These are phyloP conservation scores for Sinelater perroti DNA, from an alignment of 2,888 invertebrate genomes.

Conservation along the genomic window DNA sequence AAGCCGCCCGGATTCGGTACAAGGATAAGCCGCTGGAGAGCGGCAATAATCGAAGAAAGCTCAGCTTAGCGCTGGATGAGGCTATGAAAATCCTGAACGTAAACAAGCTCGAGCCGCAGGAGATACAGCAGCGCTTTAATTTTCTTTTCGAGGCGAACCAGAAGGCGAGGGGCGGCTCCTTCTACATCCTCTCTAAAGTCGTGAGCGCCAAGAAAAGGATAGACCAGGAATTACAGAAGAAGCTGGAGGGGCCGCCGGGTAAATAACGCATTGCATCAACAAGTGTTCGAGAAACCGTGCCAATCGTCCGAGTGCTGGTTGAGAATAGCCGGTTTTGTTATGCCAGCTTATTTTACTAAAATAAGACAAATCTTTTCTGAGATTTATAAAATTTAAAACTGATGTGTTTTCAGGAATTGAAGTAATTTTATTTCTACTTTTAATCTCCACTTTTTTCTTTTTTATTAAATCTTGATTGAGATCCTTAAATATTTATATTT, in stretches of 20 bases:
- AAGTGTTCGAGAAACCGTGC: too few relatives aligned
- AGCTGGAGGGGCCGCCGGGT: neutral
- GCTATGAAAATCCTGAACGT: conserved; percentile 92
- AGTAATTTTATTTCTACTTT: too few relatives aligned
- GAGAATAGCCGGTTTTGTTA: too few relatives aligned
- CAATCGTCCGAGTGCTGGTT: too few relatives aligned
- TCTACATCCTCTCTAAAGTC: conserved; percentile 96
- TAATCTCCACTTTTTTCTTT: too few relatives aligned
- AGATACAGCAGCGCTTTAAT: conserved; percentile 78
- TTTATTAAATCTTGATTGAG: too few relatives aligned
- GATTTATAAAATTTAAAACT: too few relatives aligned
- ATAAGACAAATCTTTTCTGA: too few relatives aligned
- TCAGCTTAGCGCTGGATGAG: conserved; percentile 64
- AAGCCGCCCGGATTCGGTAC: conserved; percentile 69
- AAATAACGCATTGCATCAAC: neutral
- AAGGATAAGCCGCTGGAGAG: neutral
- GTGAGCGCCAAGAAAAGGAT: conserved; percentile 85
- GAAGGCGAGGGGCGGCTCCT: conserved; percentile 89
- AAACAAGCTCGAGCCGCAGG: conserved; percentile 71
- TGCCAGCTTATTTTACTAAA: too few relatives aligned
- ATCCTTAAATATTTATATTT: too few relatives aligned
- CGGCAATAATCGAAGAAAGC: neutral
- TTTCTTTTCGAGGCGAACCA: conserved; percentile 89
- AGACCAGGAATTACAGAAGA: conserved; percentile 61
- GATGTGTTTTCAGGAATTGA: too few relatives aligned